Percentiles rank a stretch among this genome's conserved stretches.
These are phyloP conservation scores for Coregonus suidteri DNA, from an alignment of 2,797 vertebrate species.

Conservation along the genomic window DNA sequence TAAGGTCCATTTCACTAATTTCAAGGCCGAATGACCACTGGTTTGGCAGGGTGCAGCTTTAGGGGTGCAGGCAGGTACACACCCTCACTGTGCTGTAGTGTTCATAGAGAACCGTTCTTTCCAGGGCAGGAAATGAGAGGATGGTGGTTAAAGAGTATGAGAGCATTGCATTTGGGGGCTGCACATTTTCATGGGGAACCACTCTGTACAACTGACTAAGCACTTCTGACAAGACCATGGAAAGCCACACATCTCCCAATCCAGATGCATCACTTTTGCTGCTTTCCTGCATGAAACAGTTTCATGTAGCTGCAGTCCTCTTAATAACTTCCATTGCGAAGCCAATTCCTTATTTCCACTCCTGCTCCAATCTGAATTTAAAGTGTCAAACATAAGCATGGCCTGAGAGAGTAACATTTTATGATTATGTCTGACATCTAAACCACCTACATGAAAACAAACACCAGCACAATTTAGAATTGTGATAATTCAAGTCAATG, in stretches of 20 bases:
- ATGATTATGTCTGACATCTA: constrained; percentile 31
- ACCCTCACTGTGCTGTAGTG: constrained; percentile 46
- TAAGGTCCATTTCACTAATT: constrained; percentile 37
- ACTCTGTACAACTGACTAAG: constrained; percentile 30
- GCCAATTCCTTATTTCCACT: background rate
- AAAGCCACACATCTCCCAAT: constrained; percentile 38
- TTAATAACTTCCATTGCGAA: no score
- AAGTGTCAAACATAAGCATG: constrained; percentile 38
- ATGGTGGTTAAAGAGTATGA: constrained; percentile 58
- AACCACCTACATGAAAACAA: no score
- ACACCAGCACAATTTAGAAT: no score
- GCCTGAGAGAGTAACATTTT: constrained; percentile 42
- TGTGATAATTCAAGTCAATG: no score
- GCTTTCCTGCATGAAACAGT: constrained; percentile 26
- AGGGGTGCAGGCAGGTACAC: constrained; percentile 44
- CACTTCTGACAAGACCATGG: constrained; percentile 46
- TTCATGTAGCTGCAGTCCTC: background rate
- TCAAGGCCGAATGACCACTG: constrained; percentile 50
- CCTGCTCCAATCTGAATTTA: background rate
- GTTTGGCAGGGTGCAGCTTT: constrained; percentile 35
- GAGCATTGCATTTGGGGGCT: constrained; percentile 59
- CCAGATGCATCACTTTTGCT: constrained; percentile 21
- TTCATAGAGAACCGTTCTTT: constrained; percentile 63
- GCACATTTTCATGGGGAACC: constrained; percentile 54
- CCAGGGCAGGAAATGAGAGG: constrained; percentile 72